Base-by-base conservation (phyloP, 2,113 vertebrate species). In the Callaeas wilsoni region DNA sequence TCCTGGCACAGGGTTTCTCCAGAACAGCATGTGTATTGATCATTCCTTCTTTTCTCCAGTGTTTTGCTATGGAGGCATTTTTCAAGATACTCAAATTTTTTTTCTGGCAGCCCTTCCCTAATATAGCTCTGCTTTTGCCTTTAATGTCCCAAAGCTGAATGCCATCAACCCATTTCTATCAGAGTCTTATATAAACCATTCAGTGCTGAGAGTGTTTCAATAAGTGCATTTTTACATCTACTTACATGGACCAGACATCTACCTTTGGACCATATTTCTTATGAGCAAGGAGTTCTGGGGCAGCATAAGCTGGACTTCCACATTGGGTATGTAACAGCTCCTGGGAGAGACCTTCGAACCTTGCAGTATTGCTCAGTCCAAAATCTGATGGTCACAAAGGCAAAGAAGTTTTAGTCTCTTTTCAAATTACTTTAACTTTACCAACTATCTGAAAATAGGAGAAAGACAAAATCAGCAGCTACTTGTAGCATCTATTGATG, bases 231-330 rank as follows among this genome's bases (percentile, higher is more conserved):
- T 95, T 94, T 71, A 96, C 37, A 65, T 95, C 87, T 97, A 99
- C 98, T 98, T 95, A 98, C 98, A 98, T 96, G 44, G 98, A 99
- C 98, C 98, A 99, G 95, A 99, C 97, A 35, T 98, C 98, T 86
- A 99, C 98, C 94, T 99, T 99, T 89, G 98, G 98, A 49, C 98
- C 97, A 1, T 99, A 99, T 93, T 99, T 99, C 97, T 98, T 98
- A 97, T 98, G 98, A 93, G 98, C 98, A 76, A 99, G 98, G 77
- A 99, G 97, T 93, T 99, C 98, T 9, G 98, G 98, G 41, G 98
- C 98, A 7, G 98, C 97, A 17, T 99, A 99, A 88, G 98, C 98
- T 41, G 98, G 98, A 67, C 98, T 99, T 96, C 98, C 98, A 95
- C 98, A 98, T 77, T 98, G 99, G 46, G 98, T 99, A 39, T 94